Conservation (phyloP, 2,888 invertebrate species). For the Cryptosula pallasiana region DNA sequence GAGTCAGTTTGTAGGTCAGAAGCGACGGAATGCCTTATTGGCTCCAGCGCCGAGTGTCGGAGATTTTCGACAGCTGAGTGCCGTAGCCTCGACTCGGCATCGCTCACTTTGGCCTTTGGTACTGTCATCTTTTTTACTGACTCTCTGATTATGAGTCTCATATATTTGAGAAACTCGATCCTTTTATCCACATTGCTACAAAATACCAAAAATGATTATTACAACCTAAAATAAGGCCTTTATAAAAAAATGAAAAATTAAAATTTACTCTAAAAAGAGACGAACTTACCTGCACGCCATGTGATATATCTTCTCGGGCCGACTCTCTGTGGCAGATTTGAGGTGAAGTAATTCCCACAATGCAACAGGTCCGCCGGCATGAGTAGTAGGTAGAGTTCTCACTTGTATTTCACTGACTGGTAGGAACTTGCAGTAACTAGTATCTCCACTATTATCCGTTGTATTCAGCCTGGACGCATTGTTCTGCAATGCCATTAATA, state of each 20-base stretch:
- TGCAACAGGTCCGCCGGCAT: conserved; percentile 73
- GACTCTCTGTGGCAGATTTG: conserved; percentile 83
- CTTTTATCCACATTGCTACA: conserved; percentile 87
- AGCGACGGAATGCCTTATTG: neutral
- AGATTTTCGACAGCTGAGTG: neutral
- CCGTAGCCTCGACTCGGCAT: neutral
- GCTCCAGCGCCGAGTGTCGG: neutral
- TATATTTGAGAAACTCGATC: conserved; percentile 93
- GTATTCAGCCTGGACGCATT: too few relatives aligned
- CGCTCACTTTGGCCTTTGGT: conserved; percentile 59
- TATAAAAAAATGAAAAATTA: too few relatives aligned
- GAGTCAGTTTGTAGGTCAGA: neutral
- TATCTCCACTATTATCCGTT: neutral
- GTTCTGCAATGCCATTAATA: too few relatives aligned
- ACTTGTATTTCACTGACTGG: conserved; percentile 97
- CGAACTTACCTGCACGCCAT: conserved; percentile 92
- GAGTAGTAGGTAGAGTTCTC: conserved; percentile 84
- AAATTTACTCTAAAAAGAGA: too few relatives aligned
- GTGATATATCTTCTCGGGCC: conserved; percentile 93
- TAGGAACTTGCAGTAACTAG: conserved; percentile 59
- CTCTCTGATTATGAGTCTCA: conserved; percentile 92
- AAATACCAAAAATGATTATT: conserved; percentile 25
- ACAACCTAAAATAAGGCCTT: neutral
- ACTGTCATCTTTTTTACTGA: conserved; percentile 95
- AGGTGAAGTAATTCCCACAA: conserved; percentile 95